phyloP scores from a whole-genome alignment of 2,888 invertebrate genomes.

The Campaea margaritaria region DNA sequence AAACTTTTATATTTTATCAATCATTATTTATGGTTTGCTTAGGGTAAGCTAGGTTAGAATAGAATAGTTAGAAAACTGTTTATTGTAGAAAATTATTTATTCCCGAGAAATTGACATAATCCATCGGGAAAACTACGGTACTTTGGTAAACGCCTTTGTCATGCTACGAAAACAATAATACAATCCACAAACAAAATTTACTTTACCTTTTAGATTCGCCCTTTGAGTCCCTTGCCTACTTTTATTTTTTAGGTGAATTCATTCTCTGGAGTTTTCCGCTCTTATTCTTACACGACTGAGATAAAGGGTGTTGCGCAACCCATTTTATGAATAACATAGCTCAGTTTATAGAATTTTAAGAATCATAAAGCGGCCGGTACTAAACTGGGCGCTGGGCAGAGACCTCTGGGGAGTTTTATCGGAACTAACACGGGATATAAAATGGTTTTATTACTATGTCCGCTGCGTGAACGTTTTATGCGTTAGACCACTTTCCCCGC shows the following conservation, averaged over 20 bases:
- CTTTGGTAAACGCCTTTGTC: too few relatives aligned
- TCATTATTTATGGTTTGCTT: too few relatives aligned
- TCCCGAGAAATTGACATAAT: too few relatives aligned
- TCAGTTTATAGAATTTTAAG: constrained; percentile 80
- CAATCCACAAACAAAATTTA: neutral
- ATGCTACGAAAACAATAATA: neutral
- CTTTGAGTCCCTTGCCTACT: neutral
- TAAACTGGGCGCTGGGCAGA: constrained; percentile 66
- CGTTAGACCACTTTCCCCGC: constrained; percentile 43
- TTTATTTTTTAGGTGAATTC: constrained; percentile 1
- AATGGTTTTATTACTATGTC: constrained; percentile 74
- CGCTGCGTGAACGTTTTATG: constrained; percentile 37
- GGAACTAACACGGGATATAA: constrained; percentile 69
- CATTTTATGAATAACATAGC: constrained; percentile 37
- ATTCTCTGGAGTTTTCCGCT: neutral
- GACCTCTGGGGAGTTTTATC: constrained; percentile 69
- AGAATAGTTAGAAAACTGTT: too few relatives aligned
- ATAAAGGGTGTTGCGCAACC: constrained; percentile 29
- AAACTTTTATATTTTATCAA: too few relatives aligned
- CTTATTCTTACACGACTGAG: constrained; percentile 9
- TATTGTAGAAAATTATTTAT: too few relatives aligned
- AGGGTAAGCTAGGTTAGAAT: too few relatives aligned
- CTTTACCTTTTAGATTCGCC: neutral
- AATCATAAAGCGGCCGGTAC: constrained; percentile 75
- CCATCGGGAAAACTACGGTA: too few relatives aligned